Evolutionary conservation across 1,140 invertebrate species (phyloP), one percentile per base, ranked within the genome.

Genomic region (Spodoptera frugiperda): DNA sequence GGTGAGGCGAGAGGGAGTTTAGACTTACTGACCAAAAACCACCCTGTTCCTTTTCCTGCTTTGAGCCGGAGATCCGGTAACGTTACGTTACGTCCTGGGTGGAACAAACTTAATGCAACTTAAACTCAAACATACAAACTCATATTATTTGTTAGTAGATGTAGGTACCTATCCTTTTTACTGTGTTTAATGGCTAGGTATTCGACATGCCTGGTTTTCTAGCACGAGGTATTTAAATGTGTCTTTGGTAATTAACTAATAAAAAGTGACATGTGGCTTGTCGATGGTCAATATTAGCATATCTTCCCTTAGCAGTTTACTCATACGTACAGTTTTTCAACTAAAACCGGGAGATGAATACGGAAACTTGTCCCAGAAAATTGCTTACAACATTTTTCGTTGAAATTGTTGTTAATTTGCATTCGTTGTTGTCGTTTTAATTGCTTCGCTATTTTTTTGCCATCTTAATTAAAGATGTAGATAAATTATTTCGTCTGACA

Each of bases 281-380:
- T 17, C 12, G 1, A 21, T 25, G 21, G 44, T 15, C 19, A 21
- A 25, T 48, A 67, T 67, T 67, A 67, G 17, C 63, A 67, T 67
- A 67, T 67, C 19, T 67, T 48, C 19, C 44, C 63, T 67, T 67
- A 67, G 39, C n/a, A 3, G 19, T 39, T 39, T 39, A 19, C 33
- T 63, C 17, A 25, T 33, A 67, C 19, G 48, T 67, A 48, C 17
- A 12, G 14, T 21, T 67, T 67, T 67, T 67, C 49, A 19, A 25
- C 10, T 5, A 46, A 39, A 39, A 15, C 44, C 3, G 12, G 63
- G 5, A 67, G 63, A 49, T 67, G 17, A 5, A 67, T 67, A 67
- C 44, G 63, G 63, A 67, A 49, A 67, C 25, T 67, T 49, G 63
- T 65, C 39, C 25, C 14, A 67, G 63, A 67, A 67, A 67, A 67